Base-by-base conservation (phyloP, 37 sponge, comb jelly and placozoan genomes). In the Crambe crambe region DNA sequence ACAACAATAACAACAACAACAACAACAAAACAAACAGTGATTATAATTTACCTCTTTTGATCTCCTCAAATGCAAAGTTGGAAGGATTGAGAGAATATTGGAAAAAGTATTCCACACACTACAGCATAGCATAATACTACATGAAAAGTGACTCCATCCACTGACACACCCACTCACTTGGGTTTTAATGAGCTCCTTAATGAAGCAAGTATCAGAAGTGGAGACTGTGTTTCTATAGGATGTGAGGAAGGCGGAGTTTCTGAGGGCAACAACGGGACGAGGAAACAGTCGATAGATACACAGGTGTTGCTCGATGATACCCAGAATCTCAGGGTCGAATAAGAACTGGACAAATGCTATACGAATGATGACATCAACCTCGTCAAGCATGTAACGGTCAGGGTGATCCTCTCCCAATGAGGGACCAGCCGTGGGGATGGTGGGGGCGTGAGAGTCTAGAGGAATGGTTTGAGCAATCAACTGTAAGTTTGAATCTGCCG, bases 291-390 rank as follows among this genome's bases (percentile, higher is more conserved):
- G 69, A 36, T 87, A 68, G n/a, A 87, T 82, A 70, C 77, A 75
- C 73, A 88, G 72, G 77, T 78, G 80, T 25, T 76, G 64, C 18
- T 62, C 65, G 21, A 86, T 25, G 41, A 37, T 27, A 40, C 93
- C 93, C 3, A 92, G 80, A 60, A 95, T 76, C 39, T 91, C 84
- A 0, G 71, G 72, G 37, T 62, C 29, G 30, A 83, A 74, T 30
- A 95, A 65, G 73, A 95, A 95, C 77, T 91, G 67, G 10, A 95
- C 66, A 37, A 95, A 91, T 29, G 95, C 84, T 6, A 73, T 56
- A 9, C 89, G 81, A 44, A 95, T 85, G 40, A 62, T 29, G 5
- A 88, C 84, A 62, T 95, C 95, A 31, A 90, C 57, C 57, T 81
- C 87, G 35, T 80, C 70, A 30, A 25, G 15, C 34, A 68, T 3